Conservation (phyloP, 2,888 invertebrate genomes). For the Tillus elongatus region DNA sequence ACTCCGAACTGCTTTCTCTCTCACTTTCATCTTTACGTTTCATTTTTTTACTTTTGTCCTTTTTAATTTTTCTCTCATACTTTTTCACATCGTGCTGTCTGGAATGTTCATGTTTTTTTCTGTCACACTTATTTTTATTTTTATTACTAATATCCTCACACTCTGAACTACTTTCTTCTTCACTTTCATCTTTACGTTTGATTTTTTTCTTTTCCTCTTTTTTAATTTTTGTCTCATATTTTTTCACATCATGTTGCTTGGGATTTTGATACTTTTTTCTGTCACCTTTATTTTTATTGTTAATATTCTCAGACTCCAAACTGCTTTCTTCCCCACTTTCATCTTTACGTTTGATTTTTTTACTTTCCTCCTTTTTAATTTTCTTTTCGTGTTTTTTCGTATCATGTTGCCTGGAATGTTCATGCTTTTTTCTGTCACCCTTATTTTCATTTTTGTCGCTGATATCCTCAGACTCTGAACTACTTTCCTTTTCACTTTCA, state of each 20-base stretch:
- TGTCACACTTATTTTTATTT: conserved; percentile 19
- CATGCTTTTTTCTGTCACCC: conserved; percentile 18
- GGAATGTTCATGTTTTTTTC: conserved; percentile 16
- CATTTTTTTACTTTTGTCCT: conserved; percentile 14
- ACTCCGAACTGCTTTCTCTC: conserved; percentile 15
- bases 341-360: too few species aligned
- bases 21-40: conserved; percentile 1
- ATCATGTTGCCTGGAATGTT: too few species aligned
- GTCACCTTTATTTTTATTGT: conserved; percentile 21
- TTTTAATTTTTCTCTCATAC: conserved; percentile 22
- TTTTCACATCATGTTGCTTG: too few species aligned
- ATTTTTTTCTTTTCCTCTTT: not conserved
- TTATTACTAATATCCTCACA: conserved; percentile 25
- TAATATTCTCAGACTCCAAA: conserved; percentile 24
- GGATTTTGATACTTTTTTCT: conserved; percentile 16
- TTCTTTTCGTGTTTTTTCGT: too few species aligned
- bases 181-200: not conserved
- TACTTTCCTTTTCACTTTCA: too few species aligned
- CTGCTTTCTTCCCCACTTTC: too few species aligned
- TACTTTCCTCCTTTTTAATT: too few species aligned
- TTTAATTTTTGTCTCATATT: too few species aligned
- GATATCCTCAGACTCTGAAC: conserved; percentile 24
- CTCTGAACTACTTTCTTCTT: conserved; percentile 14
- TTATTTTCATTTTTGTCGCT: conserved; percentile 21
- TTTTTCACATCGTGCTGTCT: not conserved